A percentile compares a stretch with the other conserved stretches of the same genome.
These are phyloP conservation scores for Cerastis leucographa DNA, from an alignment of 2,888 invertebrate genomes.

Conservation along the genomic window DNA sequence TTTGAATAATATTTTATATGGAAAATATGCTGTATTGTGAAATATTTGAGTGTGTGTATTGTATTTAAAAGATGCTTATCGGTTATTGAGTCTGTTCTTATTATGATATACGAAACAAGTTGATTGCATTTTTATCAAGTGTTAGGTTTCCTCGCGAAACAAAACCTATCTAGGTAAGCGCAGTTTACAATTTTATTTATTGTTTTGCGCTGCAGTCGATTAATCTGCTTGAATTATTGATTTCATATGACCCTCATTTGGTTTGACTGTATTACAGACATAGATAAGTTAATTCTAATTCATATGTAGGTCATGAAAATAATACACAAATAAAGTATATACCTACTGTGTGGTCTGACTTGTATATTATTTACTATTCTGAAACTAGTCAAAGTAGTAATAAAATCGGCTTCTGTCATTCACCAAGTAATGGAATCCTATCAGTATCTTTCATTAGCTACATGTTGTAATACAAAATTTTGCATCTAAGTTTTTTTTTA, in stretches of 20 bases:
- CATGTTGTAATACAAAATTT: background rate
- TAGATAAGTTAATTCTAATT: conserved; percentile 40
- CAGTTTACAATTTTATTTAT: conserved; percentile 28
- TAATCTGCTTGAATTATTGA: background rate
- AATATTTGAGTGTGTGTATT: conserved; percentile 69
- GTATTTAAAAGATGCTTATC: conserved; percentile 68
- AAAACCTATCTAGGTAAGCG: conserved; percentile 75
- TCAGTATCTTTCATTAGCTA: conserved; percentile 7
- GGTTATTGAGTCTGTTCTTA: conserved; percentile 69
- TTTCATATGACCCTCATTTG: background rate
- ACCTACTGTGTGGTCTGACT: conserved; percentile 32
- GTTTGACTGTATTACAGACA: conserved; percentile 15
- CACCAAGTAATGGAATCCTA: background rate
- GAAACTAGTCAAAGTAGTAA: background rate
- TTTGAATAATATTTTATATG: conserved; percentile 74
- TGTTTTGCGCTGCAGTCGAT: background rate
- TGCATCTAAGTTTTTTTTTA: background rate
- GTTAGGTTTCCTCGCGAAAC: conserved; percentile 76
- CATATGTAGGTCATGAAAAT: conserved; percentile 70
- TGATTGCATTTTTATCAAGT: conserved; percentile 76
- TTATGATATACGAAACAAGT: conserved; percentile 76
- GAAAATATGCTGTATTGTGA: conserved; percentile 76
- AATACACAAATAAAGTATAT: conserved; percentile 65
- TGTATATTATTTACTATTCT: conserved; percentile 41
- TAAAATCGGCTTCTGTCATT: conserved; percentile 1